Evolutionary conservation across 2,888 invertebrate genomes (phyloP), one percentile per base, ranked within the genome.

Genomic region (Proisotoma minuta): DNA sequence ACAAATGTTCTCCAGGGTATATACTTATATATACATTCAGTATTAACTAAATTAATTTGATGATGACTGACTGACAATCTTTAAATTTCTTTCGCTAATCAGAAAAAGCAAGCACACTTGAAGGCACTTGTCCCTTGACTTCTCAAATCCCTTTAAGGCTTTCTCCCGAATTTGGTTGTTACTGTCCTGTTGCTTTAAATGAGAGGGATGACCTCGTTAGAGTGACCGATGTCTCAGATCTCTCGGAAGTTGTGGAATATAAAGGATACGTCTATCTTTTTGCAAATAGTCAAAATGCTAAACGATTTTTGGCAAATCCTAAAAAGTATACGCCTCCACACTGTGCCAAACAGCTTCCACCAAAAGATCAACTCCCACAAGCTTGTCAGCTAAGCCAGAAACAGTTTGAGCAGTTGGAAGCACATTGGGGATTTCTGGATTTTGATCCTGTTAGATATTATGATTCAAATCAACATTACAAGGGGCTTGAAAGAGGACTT

Each of bases 121-220:
- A 67, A 27, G 65, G 62, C 39, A 63, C 63, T 18, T 59, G 65
- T 29, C 67, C 70, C 0, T 47, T 70, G 20, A 68, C 67, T 3
- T 62, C 62, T n/a, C 61, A 61, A 10, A 24, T 70, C n/a, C 62
- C 60, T 34, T 20, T 28, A 3, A 49, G 59, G 18, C 57, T 70
- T 1, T 64, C 53, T 23, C 50, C 53, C 3, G 62, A 57, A 8
- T 70, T 64, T 56, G 63, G 66, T 20, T 60, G 59, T 48, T 68
- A 62, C 47, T 68, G 67, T 56, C 67, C 70, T 5, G 70, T 70
- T 2, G 60, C 67, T 1, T 40, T 70, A n/a, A 68, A 68, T 28
- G 70, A 70, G 15, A 3, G 10, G 3, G 59, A 68, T 18, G 70
- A 70, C 20, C 20, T 70, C n/a, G 48, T 64, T 4, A 20, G 39